A percentile compares a stretch with the other conserved stretches of the same genome.
Evolutionary conservation across 2,797 vertebrate species (phyloP).

Genomic region (Acipenser ruthenus): DNA sequence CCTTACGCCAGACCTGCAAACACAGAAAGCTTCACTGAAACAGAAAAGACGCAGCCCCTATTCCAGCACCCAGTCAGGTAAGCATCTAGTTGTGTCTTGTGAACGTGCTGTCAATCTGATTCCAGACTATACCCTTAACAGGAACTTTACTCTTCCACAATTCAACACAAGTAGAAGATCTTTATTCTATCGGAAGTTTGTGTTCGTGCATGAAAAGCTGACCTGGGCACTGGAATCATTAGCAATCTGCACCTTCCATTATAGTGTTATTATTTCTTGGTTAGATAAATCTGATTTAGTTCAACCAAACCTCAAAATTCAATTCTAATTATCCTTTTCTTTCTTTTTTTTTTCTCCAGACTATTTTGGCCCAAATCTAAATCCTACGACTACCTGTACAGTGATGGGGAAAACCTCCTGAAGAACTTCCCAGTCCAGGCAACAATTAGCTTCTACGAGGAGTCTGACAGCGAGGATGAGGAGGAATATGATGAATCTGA

Average conservation of each 20-base stretch:
- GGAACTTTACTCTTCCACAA: neutral
- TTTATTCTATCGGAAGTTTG: no score
- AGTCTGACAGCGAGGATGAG: conserved; percentile 56
- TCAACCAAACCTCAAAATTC: neutral
- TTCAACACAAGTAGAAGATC: neutral
- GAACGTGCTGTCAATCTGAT: no score
- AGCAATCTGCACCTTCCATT: neutral
- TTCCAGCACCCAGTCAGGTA: conserved; percentile 78
- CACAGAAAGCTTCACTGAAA: conserved; percentile 27
- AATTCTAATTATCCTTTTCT: neutral
- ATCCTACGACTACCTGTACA: conserved; percentile 72
- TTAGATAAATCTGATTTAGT: neutral
- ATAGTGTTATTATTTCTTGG: neutral
- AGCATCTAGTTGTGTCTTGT: conserved; percentile 5
- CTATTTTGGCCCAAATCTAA: conserved; percentile 73
- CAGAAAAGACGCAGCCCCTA: conserved; percentile 42
- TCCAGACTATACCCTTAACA: neutral
- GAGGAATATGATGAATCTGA: conserved; percentile 37
- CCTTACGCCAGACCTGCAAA: conserved; percentile 33
- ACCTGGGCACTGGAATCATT: no score
- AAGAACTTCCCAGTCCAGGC: conserved; percentile 72
- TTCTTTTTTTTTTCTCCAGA: conserved; percentile 42
- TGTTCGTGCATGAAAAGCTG: no score
- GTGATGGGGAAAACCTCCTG: conserved; percentile 62
- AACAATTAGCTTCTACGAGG: conserved; percentile 71